These are phyloP conservation scores for Crypturellus tataupa DNA, from an alignment of 2,797 vertebrate species.

Conservation along the genomic window DNA sequence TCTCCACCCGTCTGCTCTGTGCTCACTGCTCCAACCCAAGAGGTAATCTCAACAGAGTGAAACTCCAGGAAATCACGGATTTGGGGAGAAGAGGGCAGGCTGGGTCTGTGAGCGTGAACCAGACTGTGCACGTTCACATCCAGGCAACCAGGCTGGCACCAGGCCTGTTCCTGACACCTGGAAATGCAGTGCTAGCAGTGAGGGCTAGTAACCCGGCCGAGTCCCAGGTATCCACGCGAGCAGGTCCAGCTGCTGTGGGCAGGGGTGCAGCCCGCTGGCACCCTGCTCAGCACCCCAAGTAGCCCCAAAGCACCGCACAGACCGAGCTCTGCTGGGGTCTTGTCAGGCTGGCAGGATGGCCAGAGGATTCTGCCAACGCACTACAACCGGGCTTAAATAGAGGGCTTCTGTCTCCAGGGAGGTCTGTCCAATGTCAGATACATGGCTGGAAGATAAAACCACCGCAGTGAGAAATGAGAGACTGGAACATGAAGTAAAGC, in stretches of 20 bases:
- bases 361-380: not conserved
- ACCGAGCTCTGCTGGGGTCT: not conserved
- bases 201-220: not conserved
- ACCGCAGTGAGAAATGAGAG: not conserved
- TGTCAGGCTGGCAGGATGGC: not conserved
- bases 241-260: not conserved
- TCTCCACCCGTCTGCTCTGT: not conserved
- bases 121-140: rapidly evolving
- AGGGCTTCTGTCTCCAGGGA: not conserved
- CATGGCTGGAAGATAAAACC: not conserved
- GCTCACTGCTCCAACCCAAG: not conserved
- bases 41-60: not conserved
- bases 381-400: not conserved
- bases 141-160: not conserved
- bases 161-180: not conserved
- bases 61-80: not conserved
- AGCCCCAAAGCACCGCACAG: not conserved
- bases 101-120: not conserved
- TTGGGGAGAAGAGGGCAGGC: not conserved
- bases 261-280: not conserved
- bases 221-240: not conserved
- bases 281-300: not conserved
- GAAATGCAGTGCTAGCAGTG: not conserved
- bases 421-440: not conserved
- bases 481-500: not conserved